A percentile compares a stretch with the other conserved stretches of the same genome.
Conservation (phyloP, 1,140 invertebrate genomes). For the Nylanderia fulva region DNA sequence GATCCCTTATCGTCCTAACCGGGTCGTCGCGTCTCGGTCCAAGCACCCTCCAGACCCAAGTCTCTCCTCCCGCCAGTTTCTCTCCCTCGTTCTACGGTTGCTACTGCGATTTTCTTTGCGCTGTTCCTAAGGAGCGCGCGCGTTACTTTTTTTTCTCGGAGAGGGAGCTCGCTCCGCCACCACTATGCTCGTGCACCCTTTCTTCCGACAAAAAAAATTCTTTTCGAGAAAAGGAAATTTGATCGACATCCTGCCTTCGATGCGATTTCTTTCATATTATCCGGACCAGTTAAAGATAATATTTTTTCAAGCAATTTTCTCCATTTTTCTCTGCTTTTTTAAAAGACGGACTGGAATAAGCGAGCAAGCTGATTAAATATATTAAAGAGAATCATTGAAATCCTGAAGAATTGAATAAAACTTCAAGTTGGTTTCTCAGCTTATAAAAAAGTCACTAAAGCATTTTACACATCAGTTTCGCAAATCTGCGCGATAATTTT, state of each 20-base stretch:
- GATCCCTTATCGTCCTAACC: slow-evolving; percentile 85
- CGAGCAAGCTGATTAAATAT: not conserved
- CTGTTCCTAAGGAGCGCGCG: slow-evolving; percentile 52
- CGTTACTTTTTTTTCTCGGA: slow-evolving; percentile 53
- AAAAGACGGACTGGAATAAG: no score
- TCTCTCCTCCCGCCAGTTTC: slow-evolving; percentile 37
- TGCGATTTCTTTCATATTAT: slow-evolving; percentile 23
- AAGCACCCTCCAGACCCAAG: slow-evolving; percentile 66
- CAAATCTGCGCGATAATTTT: not conserved
- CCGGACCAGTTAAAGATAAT: not conserved
- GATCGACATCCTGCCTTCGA: slow-evolving; percentile 41
- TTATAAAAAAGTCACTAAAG: not conserved
- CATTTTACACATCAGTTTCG: not conserved
- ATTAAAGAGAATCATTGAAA: not conserved
- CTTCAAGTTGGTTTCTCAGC: not conserved
- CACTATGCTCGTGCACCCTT: slow-evolving; percentile 46
- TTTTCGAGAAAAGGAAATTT: slow-evolving; percentile 42
- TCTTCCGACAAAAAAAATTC: slow-evolving; percentile 47
- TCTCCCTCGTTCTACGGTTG: slow-evolving; percentile 26
- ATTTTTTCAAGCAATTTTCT: no score
- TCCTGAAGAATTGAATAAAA: not conserved
- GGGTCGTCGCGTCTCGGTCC: slow-evolving; percentile 80
- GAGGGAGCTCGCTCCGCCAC: slow-evolving; percentile 24
- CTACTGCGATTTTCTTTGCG: slow-evolving; percentile 73
- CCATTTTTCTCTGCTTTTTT: not conserved